phyloP scores from a whole-genome alignment of 2,797 vertebrate genomes.

The Epinephelus awoara region DNA sequence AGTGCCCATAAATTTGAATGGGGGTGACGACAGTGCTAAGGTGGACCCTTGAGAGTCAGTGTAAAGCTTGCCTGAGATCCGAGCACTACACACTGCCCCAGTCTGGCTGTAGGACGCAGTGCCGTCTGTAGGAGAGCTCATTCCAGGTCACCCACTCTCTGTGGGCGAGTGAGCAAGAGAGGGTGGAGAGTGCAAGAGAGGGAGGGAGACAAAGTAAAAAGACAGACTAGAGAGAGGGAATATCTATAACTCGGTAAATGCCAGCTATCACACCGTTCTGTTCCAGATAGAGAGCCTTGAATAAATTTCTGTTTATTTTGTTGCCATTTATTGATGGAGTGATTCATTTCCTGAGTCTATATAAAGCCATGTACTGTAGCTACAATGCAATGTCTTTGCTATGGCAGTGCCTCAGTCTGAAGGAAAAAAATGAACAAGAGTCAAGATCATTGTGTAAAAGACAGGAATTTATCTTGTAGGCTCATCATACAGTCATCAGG shows the following conservation, averaged over 20 bases:
- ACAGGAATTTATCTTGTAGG: constrained; percentile 52
- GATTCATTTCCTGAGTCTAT: constrained; percentile 80
- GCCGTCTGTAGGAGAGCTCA: constrained; percentile 66
- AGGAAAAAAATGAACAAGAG: constrained; percentile 29
- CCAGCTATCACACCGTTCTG: constrained; percentile 56
- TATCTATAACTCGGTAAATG: constrained; percentile 67
- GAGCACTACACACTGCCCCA: constrained; percentile 52
- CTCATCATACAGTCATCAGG: constrained; percentile 59
- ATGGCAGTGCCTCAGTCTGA: constrained; percentile 54
- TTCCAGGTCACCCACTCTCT: constrained; percentile 80
- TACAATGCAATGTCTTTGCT: constrained; percentile 48
- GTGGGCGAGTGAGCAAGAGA: constrained; percentile 66
- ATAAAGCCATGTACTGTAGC: constrained; percentile 70
- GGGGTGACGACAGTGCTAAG: constrained; percentile 1
- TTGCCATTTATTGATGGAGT: constrained; percentile 71
- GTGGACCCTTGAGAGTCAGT: constrained; percentile 22
- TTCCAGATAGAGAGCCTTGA: constrained; percentile 64
- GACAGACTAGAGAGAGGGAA: constrained; percentile 49
- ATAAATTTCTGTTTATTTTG: constrained; percentile 70
- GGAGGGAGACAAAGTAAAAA: constrained; percentile 57
- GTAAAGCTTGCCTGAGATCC: constrained; percentile 25
- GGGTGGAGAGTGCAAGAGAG: constrained; percentile 59
- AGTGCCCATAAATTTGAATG: constrained; percentile 46
- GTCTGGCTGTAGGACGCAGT: constrained; percentile 57
- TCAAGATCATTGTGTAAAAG: constrained; percentile 52